phyloP scores from a whole-genome alignment of 2,888 invertebrate genomes.

The Eupithecia vulgata region DNA sequence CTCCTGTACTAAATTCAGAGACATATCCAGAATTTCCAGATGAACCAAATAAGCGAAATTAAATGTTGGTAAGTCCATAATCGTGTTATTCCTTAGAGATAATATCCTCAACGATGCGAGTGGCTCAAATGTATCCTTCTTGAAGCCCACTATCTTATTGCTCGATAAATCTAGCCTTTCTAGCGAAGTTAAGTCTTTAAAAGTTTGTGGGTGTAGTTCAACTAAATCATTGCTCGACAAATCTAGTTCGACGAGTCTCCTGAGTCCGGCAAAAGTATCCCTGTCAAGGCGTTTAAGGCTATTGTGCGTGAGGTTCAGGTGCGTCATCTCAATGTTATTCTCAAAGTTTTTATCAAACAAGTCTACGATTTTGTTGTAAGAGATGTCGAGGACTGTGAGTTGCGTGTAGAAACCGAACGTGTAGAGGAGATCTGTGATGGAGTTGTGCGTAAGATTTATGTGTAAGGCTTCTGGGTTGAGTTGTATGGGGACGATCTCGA shows the following conservation, averaged over 20 bases:
- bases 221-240: constrained; percentile 91
- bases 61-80: constrained; percentile 89
- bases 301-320: constrained; percentile 91
- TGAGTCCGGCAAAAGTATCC: constrained; percentile 90
- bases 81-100: constrained; percentile 90
- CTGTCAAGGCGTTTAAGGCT: constrained; percentile 88
- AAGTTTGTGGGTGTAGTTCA: constrained; percentile 89
- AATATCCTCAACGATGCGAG: constrained; percentile 88
- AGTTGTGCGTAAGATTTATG: constrained; percentile 93
- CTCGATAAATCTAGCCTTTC: constrained; percentile 90
- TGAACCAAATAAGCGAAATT: constrained; percentile 87
- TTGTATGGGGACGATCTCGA: constrained; percentile 94
- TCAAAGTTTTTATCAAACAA: constrained; percentile 93
- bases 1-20: constrained; percentile 90
- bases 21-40: constrained; percentile 89
- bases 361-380: constrained; percentile 90
- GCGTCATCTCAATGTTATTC: constrained; percentile 88
- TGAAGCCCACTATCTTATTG: constrained; percentile 90
- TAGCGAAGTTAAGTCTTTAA: constrained; percentile 89
- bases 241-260: constrained; percentile 87
- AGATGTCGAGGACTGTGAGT: constrained; percentile 91
- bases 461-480: constrained; percentile 93
- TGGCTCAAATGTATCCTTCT: constrained; percentile 88
- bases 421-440: constrained; percentile 90
- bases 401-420: constrained; percentile 92